Evolutionary conservation across 2,113 vertebrate species (phyloP), one percentile per base, ranked within the genome.

Genomic region (Tapirus terrestris): DNA sequence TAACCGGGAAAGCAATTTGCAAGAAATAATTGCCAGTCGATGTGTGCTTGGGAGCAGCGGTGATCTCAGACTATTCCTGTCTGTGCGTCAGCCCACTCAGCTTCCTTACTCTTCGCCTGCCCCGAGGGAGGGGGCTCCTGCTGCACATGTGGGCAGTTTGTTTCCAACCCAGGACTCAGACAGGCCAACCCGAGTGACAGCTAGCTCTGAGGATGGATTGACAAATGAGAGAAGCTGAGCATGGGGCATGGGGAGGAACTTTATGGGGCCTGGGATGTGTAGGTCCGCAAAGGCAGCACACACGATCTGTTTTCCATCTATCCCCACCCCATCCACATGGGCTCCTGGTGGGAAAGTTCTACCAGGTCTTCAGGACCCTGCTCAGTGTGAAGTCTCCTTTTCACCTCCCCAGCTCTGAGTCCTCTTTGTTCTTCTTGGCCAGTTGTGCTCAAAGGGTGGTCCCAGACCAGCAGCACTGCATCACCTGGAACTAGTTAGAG

Each of bases 21-120:
- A 77, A 95, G 97, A 98, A 96, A 95, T 98, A 98, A 98, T 98
- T 98, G 98, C 98, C 0, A n/a, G 97, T 96, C 83, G 18, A 92
- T 97, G 94, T 84, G 96, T 58, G 87, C 89, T 91, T 65, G 63
- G 65, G 82, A 95, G 86, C 68, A 31, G 51, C 8, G 1, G 87
- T 84, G 87, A 97, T 90, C 76, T 88, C 90, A 90, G 96, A 76
- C 92, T 94, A 72, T 97, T 98, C 92, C 92, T 93, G 63, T 96
- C 80, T 77, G 82, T 86, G 79, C 3, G 2, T 96, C 95, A 98
- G 95, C 92, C 89, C 82, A 53, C 82, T 85, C 39, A 11, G 67
- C 82, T 80, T 93, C 93, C 67, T 82, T 82, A 53, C 48, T 25
- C 85, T 63, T 61, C 23, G 0, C 70, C 77, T 5, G 33, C 81